Percentiles rank a stretch among this genome's conserved stretches.
phyloP scores from a whole-genome alignment of 2,797 vertebrate species.

The Bryconaethiops microstoma region DNA sequence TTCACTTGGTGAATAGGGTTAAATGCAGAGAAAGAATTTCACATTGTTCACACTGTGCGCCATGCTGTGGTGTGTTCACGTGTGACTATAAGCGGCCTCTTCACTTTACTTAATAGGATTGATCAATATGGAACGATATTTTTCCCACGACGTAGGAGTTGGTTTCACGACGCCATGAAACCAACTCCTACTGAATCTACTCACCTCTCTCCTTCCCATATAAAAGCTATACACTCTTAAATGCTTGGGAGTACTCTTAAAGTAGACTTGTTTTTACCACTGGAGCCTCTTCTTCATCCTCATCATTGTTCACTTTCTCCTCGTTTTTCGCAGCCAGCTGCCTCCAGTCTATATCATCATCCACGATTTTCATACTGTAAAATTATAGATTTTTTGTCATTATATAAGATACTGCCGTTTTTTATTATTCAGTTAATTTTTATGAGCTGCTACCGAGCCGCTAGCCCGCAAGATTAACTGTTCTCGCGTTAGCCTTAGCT shows the following conservation, averaged over 20 bases:
- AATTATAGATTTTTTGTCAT: background rate
- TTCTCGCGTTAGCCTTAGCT: background rate
- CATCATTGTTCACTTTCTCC: conserved; percentile 74
- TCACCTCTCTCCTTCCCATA: no score
- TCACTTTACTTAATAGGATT: no score
- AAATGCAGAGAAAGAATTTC: no score
- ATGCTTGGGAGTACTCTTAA: background rate
- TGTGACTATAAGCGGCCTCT: no score
- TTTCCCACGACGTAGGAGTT: no score
- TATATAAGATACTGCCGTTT: background rate
- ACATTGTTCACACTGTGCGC: no score
- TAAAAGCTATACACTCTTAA: background rate
- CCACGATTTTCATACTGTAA: conserved; percentile 88
- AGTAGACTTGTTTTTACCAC: conserved; percentile 68
- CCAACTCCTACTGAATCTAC: background rate
- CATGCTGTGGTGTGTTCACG: no score
- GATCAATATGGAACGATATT: no score
- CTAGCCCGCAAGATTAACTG: background rate
- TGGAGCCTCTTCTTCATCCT: conserved; percentile 83
- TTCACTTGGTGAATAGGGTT: no score
- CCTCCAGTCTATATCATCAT: conserved; percentile 89
- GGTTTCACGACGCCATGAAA: no score
- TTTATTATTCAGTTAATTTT: background rate
- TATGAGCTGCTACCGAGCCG: background rate
- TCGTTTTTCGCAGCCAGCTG: conserved; percentile 68